Base-by-base conservation (phyloP, 2,888 invertebrate species). In the Orthosia incerta region DNA sequence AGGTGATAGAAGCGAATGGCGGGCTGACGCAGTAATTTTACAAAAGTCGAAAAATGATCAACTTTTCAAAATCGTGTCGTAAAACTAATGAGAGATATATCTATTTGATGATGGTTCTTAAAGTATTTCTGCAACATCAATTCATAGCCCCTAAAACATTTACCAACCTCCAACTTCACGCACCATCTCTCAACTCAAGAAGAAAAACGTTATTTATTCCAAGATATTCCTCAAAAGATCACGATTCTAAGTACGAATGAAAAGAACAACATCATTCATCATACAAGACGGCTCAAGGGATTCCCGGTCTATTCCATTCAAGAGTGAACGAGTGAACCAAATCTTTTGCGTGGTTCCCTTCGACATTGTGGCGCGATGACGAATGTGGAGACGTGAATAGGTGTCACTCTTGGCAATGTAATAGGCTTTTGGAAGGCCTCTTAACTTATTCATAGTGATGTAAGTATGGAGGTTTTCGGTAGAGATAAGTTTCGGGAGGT, bases 201-300 rank as follows among this genome's bases (percentile, higher is more conserved):
- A 72, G 67, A 82, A 77, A 81, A 78, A 76, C 80, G 57, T 80
- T 85, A 88, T 88, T 83, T 87, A 88, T 86, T 86, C 82, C 57
- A 56, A 74, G 80, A 87, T 82, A 89, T 89, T 89, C 85, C 86
- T 83, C 85, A 85, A 89, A 86, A 91, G 93, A 93, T 93, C 92
- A 90, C 88, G 90, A 86, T 88, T 88, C 89, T 92, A 93, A 93
- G 93, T 92, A 91, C 91, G 93, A 91, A 91, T 93, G 92, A 92
- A 93, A 92, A 93, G 94, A 94, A 94, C 93, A 94, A 94, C 93
- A 93, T 91, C 94, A 95, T 95, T 94, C 93, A 95, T 95, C 95
- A 95, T 92, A 85, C 89, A 66, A 74, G 85, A 85, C 87, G 91
- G 94, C 94, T 94, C 94, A 93, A 92, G 94, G 94, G 95, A 94